Evolutionary conservation across 2,888 invertebrate genomes (phyloP).

Genomic region (Pandemis corylana): DNA sequence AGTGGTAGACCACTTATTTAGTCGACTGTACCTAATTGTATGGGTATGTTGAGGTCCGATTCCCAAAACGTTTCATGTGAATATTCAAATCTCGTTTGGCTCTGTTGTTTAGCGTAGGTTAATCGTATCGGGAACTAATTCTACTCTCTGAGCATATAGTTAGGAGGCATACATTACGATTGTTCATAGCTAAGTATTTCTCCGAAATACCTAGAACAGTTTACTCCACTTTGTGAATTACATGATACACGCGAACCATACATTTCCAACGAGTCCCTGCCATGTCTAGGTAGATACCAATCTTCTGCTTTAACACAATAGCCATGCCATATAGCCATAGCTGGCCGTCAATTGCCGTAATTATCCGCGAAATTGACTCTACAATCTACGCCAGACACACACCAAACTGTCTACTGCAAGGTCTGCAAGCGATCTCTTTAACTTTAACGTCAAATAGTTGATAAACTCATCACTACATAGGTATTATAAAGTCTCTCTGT

Average conservation of each 20-base stretch:
- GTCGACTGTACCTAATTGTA: too few relatives aligned
- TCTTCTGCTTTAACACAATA: not conserved
- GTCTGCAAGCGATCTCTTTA: not conserved
- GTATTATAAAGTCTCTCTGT: too few relatives aligned
- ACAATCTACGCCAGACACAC: not conserved
- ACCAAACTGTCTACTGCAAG: not conserved
- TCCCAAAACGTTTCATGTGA: too few relatives aligned
- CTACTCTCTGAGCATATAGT: too few relatives aligned
- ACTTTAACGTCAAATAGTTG: too few relatives aligned
- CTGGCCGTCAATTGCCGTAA: not conserved
- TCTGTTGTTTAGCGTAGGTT: not conserved
- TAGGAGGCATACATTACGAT: not conserved
- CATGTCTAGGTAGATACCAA: not conserved
- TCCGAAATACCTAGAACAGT: not conserved
- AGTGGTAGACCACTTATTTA: too few relatives aligned
- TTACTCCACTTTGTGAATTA: not conserved
- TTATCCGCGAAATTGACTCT: too few relatives aligned
- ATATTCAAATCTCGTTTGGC: too few relatives aligned
- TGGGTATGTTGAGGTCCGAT: too few relatives aligned
- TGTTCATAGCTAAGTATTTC: not conserved
- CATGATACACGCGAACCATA: not conserved
- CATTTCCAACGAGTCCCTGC: not conserved
- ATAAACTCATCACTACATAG: too few relatives aligned
- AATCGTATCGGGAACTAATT: too few relatives aligned
- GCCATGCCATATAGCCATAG: not conserved